Percentiles rank a stretch among this genome's conserved stretches.
Evolutionary conservation across 2,888 invertebrate genomes (phyloP).

Genomic region (Apotomis betuletana): DNA sequence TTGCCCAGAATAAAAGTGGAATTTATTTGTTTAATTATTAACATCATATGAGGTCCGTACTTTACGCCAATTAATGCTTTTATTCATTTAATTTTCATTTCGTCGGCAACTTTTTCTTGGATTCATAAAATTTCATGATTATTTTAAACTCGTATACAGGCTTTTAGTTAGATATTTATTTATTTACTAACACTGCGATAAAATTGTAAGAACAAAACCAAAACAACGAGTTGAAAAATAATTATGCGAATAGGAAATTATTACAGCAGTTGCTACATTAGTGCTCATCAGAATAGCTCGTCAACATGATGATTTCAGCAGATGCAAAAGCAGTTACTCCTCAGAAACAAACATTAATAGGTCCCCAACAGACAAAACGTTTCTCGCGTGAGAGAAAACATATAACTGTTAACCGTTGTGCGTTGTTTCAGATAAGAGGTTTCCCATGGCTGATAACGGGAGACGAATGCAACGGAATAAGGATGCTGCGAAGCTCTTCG

Average conservation of each 20-base stretch:
- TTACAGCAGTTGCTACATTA: not conserved
- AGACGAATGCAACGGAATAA: slow-evolving; percentile 16
- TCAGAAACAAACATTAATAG: slow-evolving; percentile 45
- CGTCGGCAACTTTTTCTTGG: too few species aligned
- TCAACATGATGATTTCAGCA: slow-evolving; percentile 15
- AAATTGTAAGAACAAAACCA: not conserved
- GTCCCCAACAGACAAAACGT: slow-evolving; percentile 44
- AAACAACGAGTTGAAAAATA: not conserved
- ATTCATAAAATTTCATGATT: too few species aligned
- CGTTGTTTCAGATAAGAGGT: slow-evolving; percentile 51
- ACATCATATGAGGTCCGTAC: too few species aligned
- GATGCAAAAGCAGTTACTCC: slow-evolving; percentile 30
- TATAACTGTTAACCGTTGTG: slow-evolving; percentile 55
- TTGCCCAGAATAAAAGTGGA: not conserved
- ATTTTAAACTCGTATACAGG: too few species aligned
- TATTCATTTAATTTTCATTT: too few species aligned
- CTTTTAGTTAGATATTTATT: too few species aligned
- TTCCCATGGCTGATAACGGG: slow-evolving; percentile 47
- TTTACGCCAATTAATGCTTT: too few species aligned
- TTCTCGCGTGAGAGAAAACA: slow-evolving; percentile 55
- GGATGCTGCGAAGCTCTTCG: slow-evolving; percentile 23
- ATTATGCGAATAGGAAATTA: not conserved
- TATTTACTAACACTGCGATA: too few species aligned
- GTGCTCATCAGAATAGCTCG: not conserved
- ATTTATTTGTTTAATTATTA: too few species aligned